These are phyloP conservation scores for Calephelis perditalis DNA, from an alignment of 2,888 invertebrate genomes.

Conservation along the genomic window DNA sequence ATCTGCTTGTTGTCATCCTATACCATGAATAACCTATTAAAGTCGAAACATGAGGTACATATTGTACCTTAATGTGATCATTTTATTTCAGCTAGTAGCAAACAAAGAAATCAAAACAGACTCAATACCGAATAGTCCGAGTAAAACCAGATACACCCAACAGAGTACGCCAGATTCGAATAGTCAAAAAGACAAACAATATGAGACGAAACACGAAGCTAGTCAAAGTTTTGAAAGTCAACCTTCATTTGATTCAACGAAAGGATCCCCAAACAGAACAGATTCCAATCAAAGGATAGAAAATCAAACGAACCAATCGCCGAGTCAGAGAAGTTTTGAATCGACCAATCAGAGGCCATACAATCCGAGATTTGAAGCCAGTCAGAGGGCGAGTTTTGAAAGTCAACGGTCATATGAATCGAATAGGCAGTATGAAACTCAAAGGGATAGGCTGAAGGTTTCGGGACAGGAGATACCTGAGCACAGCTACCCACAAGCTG, in stretches of 20 bases:
- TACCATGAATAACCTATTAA: constrained; percentile 35
- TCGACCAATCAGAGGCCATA: constrained; percentile 20
- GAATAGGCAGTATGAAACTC: constrained; percentile 27
- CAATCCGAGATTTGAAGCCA: constrained; percentile 26
- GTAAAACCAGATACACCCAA: constrained; percentile 29
- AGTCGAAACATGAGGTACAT: no score
- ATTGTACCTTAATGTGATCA: constrained; percentile 33
- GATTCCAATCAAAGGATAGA: constrained; percentile 29
- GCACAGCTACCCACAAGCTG: constrained; percentile 38
- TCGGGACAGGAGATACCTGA: constrained; percentile 27
- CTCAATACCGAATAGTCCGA: constrained; percentile 37
- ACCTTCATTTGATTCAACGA: constrained; percentile 29
- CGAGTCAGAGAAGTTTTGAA: constrained; percentile 16
- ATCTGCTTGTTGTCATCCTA: not conserved
- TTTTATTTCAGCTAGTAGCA: constrained; percentile 10
- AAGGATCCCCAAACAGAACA: constrained; percentile 16
- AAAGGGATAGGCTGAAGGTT: constrained; percentile 26
- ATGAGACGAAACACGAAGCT: not conserved
- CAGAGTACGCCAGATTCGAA: not conserved
- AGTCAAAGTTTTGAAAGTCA: constrained; percentile 11
- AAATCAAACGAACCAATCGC: constrained; percentile 22
- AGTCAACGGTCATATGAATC: constrained; percentile 25
- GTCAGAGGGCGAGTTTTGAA: constrained; percentile 30
- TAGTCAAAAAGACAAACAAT: not conserved
- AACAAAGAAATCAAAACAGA: constrained; percentile 26